Conservation (phyloP, 2,797 vertebrate species). For the Mionectes olivaceus region DNA sequence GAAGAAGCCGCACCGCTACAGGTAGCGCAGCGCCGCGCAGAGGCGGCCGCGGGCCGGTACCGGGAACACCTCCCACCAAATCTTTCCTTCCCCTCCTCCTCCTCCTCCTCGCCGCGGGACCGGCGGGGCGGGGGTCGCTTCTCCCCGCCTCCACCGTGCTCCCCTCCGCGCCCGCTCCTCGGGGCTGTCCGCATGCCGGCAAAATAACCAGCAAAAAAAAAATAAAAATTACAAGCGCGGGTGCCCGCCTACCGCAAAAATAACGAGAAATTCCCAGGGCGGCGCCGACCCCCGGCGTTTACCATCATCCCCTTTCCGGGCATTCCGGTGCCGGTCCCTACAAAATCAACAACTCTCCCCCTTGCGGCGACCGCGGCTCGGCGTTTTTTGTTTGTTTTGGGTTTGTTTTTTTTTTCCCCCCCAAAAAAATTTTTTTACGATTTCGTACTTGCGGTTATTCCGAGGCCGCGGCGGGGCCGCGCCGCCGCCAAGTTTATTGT, state of each 20-base stretch:
- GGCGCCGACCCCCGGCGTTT: background rate
- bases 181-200: background rate
- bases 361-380: no score
- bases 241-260: background rate
- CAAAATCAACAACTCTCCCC: background rate
- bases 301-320: background rate
- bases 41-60: background rate
- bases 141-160: no score
- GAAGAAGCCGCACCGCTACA: slow-evolving; percentile 86
- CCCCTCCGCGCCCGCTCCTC: background rate
- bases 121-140: background rate
- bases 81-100: no score
- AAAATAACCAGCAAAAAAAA: background rate
- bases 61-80: background rate
- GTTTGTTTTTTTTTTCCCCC: no score
- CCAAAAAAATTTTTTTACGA: no score
- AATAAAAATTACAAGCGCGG: no score
- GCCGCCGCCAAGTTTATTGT: background rate
- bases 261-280: background rate
- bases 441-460: background rate
- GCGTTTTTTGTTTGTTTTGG: no score
- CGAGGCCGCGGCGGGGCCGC: background rate
- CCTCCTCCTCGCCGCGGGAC: background rate
- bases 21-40: slow-evolving; percentile 64
- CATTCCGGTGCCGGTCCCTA: background rate